Conservation (phyloP, 2,797 vertebrate genomes). For the Eulemur rubriventer region DNA sequence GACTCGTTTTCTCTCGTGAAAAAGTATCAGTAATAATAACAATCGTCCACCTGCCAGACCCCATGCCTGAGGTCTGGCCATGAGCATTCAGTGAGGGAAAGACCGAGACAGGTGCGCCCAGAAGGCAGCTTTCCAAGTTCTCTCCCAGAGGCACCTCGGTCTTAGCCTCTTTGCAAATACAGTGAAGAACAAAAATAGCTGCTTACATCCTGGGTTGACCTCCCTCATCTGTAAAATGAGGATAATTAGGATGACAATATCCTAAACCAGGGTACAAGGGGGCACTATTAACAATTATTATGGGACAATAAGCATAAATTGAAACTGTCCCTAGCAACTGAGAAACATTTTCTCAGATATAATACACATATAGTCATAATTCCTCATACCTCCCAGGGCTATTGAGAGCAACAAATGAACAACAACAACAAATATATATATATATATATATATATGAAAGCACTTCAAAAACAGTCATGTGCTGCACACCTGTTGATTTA, state of each 20-base stretch:
- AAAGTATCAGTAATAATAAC: background rate
- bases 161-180: background rate
- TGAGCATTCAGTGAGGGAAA: background rate
- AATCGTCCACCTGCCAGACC: rapidly evolving
- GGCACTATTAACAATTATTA: background rate
- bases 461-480: background rate
- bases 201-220: background rate
- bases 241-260: background rate
- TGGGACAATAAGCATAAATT: background rate
- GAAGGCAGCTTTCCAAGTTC: background rate
- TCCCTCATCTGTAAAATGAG: background rate
- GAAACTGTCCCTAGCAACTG: background rate
- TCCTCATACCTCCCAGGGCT: background rate
- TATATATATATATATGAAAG: background rate
- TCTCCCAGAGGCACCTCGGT: background rate
- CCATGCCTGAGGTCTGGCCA: background rate
- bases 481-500: background rate
- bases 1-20: background rate
- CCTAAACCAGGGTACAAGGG: background rate
- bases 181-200: background rate
- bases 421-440: background rate
- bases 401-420: background rate
- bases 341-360: background rate
- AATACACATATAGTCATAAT: background rate
- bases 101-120: background rate